phyloP scores from a whole-genome alignment of 1,140 invertebrate genomes.

The Megalopta genalis region DNA sequence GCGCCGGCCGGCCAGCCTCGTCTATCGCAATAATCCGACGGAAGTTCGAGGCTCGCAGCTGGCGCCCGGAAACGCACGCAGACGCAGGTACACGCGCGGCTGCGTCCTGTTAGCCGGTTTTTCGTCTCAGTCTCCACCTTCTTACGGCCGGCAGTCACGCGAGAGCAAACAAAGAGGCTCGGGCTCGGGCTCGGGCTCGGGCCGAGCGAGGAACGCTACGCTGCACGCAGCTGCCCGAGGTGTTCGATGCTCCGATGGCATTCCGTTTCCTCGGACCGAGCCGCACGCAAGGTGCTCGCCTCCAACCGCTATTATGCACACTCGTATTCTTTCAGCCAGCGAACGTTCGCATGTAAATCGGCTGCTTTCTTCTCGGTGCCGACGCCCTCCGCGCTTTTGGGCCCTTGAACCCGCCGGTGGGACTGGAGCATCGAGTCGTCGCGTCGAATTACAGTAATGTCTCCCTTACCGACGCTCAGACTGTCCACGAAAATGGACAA shows the following conservation, averaged over 20 bases:
- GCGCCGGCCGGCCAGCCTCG: no score
- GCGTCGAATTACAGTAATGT: no score
- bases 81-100: conserved; percentile 56
- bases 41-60: conserved; percentile 71
- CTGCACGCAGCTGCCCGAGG: conserved; percentile 61
- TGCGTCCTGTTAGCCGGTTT: conserved; percentile 39
- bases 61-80: conserved; percentile 70
- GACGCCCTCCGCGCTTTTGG: no score
- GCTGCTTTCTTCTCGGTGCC: no score
- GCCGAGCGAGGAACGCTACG: conserved; percentile 43
- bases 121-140: conserved; percentile 9
- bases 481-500: no score
- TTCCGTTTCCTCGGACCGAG: conserved; percentile 30
- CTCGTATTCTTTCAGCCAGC: no score
- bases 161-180: conserved; percentile 63
- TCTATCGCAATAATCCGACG: conserved; percentile 71
- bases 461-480: no score
- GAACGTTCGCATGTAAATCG: no score
- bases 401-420: no score
- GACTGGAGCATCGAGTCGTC: no score
- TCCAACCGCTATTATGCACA: no score
- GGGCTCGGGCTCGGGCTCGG: conserved; percentile 41
- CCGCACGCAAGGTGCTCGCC: conserved; percentile 17
- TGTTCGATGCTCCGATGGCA: conserved; percentile 21
- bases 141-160: conserved; percentile 50